phyloP scores from a whole-genome alignment of 2,113 vertebrate genomes.

The Heterocephalus glaber region DNA sequence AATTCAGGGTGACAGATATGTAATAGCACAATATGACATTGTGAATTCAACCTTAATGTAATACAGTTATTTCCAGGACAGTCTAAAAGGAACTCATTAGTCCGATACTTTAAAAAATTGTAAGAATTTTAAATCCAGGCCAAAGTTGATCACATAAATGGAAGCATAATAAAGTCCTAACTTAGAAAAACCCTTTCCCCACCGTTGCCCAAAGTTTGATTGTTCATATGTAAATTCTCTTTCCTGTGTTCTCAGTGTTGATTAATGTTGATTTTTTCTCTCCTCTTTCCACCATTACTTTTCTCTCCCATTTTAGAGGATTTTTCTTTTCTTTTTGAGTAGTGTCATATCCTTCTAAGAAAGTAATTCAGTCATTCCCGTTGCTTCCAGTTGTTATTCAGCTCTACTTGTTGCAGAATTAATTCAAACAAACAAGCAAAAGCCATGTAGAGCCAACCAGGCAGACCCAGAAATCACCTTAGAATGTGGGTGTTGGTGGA shows the following conservation, averaged over 20 bases:
- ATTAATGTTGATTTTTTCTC: background rate
- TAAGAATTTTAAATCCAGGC: background rate
- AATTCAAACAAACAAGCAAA: background rate
- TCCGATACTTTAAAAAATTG: background rate
- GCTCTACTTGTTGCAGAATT: background rate
- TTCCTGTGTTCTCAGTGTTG: background rate
- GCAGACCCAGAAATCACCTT: background rate
- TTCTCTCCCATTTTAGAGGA: background rate
- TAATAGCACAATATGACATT: background rate
- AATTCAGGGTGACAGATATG: background rate
- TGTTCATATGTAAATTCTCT: background rate
- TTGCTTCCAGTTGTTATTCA: background rate
- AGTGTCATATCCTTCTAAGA: background rate
- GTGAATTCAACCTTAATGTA: background rate
- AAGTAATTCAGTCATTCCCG: background rate
- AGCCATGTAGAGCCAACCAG: background rate
- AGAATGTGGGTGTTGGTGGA: background rate
- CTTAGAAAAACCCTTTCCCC: background rate
- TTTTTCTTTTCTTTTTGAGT: background rate
- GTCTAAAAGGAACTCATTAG: background rate
- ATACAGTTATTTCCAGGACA: background rate
- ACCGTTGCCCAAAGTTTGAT: background rate
- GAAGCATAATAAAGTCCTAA: background rate
- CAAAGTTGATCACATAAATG: background rate
- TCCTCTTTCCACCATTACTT: background rate